Evolutionary conservation across 1,140 invertebrate species (phyloP).

Genomic region (Spodoptera frugiperda): DNA sequence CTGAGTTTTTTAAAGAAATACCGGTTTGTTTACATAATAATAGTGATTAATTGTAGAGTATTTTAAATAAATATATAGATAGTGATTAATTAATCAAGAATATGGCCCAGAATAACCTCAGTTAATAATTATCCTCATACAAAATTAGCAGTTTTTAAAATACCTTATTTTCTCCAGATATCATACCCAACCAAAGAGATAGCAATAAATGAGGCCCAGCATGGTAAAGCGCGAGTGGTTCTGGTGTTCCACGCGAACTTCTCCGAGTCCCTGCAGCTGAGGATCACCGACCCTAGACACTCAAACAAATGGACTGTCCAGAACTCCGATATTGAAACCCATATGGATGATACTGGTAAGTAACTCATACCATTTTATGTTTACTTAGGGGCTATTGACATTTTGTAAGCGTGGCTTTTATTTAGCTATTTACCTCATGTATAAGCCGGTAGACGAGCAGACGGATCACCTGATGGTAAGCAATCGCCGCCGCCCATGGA

Average conservation of each 20-base stretch:
- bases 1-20: no score
- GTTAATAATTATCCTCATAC: background rate
- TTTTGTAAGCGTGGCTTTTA: no score
- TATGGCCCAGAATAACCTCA: no score
- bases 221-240: conserved; percentile 93
- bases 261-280: conserved; percentile 90
- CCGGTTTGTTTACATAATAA: no score
- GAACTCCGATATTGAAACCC: conserved; percentile 91
- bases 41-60: no score
- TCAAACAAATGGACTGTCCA: conserved; percentile 90
- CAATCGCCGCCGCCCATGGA: no score
- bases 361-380: background rate
- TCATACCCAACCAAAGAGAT: conserved; percentile 83
- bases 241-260: conserved; percentile 94
- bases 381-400: no score
- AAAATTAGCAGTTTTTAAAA: background rate
- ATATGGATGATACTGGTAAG: conserved; percentile 97
- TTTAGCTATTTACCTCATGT: no score
- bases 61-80: no score
- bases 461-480: no score
- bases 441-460: no score
- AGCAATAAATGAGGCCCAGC: conserved; percentile 90
- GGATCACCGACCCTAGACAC: conserved; percentile 90
- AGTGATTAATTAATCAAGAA: no score
- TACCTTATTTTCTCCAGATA: conserved; percentile 65